Base-by-base conservation (phyloP, 2,888 invertebrate species). In the Ophion obscuratus region DNA sequence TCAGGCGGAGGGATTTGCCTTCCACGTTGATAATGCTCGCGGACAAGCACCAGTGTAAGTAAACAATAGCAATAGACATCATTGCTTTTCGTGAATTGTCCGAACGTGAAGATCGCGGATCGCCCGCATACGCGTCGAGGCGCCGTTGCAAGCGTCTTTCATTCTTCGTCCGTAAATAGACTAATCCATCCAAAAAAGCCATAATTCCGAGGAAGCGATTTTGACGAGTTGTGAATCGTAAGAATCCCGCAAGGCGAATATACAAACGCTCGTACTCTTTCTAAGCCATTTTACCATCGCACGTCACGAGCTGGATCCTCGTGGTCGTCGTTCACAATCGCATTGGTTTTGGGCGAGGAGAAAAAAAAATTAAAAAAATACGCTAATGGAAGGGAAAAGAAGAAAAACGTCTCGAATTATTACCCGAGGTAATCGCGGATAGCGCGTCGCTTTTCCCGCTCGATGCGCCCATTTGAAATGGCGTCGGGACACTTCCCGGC, bases 21-120 rank as follows among this genome's bases (percentile, higher is more conserved):
- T 97, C 97, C 94, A 98, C 98, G 91, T 96, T 99, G 94, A 98
- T 99, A 94, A 97, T 98, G 95, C 96, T 99, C 94, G 99, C 99
- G 91, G 99, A 99, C 96, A 99, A 99, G 96, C 99, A 99, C 96
- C 99, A 99, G 96, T 97, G 98, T 98, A 95, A 97, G 97, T 97
- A 87, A 86, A 89, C 20, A 59, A 77, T 47, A 47, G 53, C 10
- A 47, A 40, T 40, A 4, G 10, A 20, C 10, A 59, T 40, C 14
- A 10, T 74, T 62, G 36, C 20, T 68, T 47, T 47, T 47, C 47
- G 2, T 47, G 47, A 47, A 6, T 53, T 53, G 14, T 47, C 27
- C 47, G 14, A 47, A 14, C 64, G 47, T 47, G 31, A 70, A 10
- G 40, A 5, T 36, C 61, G 36, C 31, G 36, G 36, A 36, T 17